phyloP scores from a whole-genome alignment of 2,888 invertebrate species.

The Vanessa cardui region DNA sequence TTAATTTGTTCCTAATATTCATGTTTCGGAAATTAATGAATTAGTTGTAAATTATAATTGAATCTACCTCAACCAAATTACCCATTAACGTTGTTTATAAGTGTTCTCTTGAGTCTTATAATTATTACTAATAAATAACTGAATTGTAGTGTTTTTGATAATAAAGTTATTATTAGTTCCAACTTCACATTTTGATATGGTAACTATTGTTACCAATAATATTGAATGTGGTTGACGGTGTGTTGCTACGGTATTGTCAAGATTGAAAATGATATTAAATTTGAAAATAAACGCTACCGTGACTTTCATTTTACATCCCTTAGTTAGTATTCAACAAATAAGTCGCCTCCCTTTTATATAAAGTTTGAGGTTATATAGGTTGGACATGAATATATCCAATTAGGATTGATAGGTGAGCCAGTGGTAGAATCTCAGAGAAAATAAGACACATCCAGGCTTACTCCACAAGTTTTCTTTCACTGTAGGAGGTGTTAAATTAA shows the following conservation, averaged over 20 bases:
- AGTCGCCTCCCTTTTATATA: too few relatives aligned
- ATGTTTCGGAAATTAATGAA: conserved; percentile 46
- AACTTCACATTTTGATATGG: conserved; percentile 79
- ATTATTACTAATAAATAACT: conserved; percentile 74
- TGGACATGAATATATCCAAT: too few relatives aligned
- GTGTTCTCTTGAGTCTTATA: conserved; percentile 81
- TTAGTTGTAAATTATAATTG: conserved; percentile 62
- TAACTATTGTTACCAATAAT: conserved; percentile 78
- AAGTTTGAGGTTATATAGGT: too few relatives aligned
- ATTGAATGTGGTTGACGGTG: conserved; percentile 71
- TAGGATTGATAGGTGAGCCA: too few relatives aligned
- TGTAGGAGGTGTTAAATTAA: too few relatives aligned
- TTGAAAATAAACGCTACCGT: conserved; percentile 45
- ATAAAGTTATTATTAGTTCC: conserved; percentile 73
- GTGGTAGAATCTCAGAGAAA: too few relatives aligned
- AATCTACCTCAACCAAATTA: conserved; percentile 82
- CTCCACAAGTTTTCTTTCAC: too few relatives aligned
- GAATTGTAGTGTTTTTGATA: conserved; percentile 76
- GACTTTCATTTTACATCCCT: conserved; percentile 49
- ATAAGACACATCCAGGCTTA: too few relatives aligned
- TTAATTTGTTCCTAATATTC: conserved; percentile 24
- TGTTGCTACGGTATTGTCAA: conserved; percentile 69
- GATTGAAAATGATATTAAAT: conserved; percentile 58
- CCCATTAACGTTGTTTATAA: conserved; percentile 79
- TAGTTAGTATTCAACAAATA: too few relatives aligned